Percentiles rank a stretch among this genome's conserved stretches.
Evolutionary conservation across 2,888 invertebrate species (phyloP).

Genomic region (Cryptocephalus primarius): DNA sequence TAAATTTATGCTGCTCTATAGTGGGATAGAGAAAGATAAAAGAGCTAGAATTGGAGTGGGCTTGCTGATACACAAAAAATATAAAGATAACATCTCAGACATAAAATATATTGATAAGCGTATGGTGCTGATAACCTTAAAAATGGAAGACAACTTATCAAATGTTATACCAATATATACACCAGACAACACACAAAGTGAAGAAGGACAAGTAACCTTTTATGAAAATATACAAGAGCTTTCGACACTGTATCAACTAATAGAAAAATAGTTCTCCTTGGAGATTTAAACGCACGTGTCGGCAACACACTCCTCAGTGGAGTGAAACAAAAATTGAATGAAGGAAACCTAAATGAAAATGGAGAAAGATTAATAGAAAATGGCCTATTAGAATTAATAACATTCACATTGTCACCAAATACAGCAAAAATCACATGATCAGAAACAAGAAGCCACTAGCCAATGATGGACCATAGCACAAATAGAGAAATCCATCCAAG

Average conservation of each 20-base stretch:
- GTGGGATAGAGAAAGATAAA: background rate
- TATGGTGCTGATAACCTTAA: too few relatives aligned
- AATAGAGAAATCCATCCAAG: background rate
- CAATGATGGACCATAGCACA: background rate
- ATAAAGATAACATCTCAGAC: background rate
- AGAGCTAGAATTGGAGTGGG: background rate
- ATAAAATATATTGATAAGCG: background rate
- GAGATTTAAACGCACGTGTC: too few relatives aligned
- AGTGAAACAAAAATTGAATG: background rate
- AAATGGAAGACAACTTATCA: too few relatives aligned
- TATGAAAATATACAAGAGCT: background rate
- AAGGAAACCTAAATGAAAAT: background rate
- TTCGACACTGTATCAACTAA: background rate
- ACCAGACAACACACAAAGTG: background rate
- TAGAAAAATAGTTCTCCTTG: background rate
- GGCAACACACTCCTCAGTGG: background rate
- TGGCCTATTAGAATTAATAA: background rate
- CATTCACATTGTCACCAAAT: background rate
- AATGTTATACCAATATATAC: too few relatives aligned
- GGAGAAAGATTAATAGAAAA: background rate
- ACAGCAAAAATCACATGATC: slow-evolving; percentile 1
- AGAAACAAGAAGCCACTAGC: background rate
- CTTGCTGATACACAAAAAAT: background rate
- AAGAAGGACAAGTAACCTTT: background rate
- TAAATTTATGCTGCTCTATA: too few relatives aligned